Percentiles rank a stretch among this genome's conserved stretches.
Evolutionary conservation across 2,113 vertebrate species (phyloP).

Genomic region (Anguilla japonica): DNA sequence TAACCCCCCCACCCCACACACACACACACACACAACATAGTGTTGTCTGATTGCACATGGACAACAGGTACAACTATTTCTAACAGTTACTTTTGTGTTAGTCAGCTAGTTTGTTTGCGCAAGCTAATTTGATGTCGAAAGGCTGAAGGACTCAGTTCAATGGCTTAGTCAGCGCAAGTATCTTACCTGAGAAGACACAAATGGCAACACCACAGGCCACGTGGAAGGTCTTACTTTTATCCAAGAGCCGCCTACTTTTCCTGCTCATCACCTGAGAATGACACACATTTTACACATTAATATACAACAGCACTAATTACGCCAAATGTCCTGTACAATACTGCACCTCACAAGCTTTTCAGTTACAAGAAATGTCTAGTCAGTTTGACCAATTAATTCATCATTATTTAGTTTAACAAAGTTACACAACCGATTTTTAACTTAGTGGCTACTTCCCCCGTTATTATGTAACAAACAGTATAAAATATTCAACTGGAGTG

Average conservation of each 20-base stretch:
- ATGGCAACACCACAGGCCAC: slow-evolving; percentile 77
- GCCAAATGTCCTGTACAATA: not conserved
- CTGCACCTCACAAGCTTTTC: not conserved
- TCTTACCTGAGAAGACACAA: slow-evolving; percentile 82
- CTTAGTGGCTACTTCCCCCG: not conserved
- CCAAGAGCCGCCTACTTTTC: slow-evolving; percentile 78
- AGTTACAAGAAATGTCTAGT: not conserved
- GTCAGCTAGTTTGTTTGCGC: not conserved
- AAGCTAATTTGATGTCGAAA: not conserved
- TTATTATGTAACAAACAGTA: not conserved
- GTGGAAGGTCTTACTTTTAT: slow-evolving; percentile 83
- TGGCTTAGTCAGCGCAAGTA: not conserved
- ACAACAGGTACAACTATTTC: not conserved
- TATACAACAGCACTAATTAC: not conserved
- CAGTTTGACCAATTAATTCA: not conserved
- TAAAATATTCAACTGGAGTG: not conserved
- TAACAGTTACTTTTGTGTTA: not conserved
- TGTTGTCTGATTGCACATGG: not conserved
- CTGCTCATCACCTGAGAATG: slow-evolving; percentile 79
- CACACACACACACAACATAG: no score
- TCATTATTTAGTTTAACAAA: not conserved
- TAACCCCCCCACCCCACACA: not conserved
- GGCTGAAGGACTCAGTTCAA: not conserved
- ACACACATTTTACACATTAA: not conserved
- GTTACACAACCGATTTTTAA: not conserved